Conservation (phyloP, 2,888 invertebrate species). For the Strigamia maritima region DNA sequence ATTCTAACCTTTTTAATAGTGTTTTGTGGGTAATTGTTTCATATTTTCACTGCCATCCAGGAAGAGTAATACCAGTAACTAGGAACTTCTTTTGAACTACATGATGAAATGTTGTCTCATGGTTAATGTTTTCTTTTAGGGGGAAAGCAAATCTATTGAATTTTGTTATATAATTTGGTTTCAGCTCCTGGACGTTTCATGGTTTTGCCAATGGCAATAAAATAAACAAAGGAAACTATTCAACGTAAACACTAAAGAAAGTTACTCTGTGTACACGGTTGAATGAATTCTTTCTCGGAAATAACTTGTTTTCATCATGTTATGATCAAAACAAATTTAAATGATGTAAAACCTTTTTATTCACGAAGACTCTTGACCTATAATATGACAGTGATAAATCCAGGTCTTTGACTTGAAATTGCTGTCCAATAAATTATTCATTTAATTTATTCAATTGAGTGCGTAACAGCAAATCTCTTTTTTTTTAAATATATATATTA, state of each 20-base stretch:
- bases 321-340: neutral
- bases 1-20: neutral
- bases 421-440: neutral
- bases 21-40: too few species aligned
- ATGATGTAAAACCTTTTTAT: neutral
- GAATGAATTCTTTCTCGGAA: neutral
- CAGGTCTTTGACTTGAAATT: constrained; percentile 8
- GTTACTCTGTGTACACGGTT: neutral
- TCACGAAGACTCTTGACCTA: constrained; percentile 27
- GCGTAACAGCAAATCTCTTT: neutral
- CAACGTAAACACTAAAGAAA: neutral
- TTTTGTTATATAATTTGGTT: neutral
- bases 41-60: neutral
- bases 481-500: neutral
- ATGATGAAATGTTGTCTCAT: neutral
- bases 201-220: neutral
- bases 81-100: neutral
- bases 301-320: neutral
- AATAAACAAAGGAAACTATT: neutral
- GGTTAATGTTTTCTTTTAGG: neutral
- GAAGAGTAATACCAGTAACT: too few species aligned
- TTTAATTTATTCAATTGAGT: neutral
- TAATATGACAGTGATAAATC: neutral
- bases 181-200: neutral
- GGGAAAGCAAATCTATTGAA: neutral